phyloP scores from a whole-genome alignment of 2,888 invertebrate species.

The Athetis lepigone region DNA sequence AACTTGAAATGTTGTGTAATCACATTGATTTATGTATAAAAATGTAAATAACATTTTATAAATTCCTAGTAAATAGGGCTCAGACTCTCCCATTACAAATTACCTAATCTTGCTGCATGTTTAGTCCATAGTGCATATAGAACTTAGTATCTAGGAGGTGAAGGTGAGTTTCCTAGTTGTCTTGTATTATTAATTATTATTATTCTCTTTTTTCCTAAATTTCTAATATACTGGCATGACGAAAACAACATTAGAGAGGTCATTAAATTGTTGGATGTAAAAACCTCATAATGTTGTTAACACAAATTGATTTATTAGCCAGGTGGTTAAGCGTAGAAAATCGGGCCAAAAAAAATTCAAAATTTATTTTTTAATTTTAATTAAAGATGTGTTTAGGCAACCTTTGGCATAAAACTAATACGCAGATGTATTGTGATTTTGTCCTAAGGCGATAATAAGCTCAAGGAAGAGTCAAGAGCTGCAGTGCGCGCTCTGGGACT shows the following conservation, averaged over 20 bases:
- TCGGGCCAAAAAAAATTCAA: slow-evolving; percentile 14
- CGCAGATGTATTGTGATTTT: slow-evolving; percentile 78
- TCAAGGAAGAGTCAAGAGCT: slow-evolving; percentile 94
- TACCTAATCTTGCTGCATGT: slow-evolving; percentile 40
- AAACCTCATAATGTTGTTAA: slow-evolving; percentile 33
- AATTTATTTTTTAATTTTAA: slow-evolving; percentile 19
- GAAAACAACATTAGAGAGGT: slow-evolving; percentile 31
- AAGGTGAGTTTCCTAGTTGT: slow-evolving; percentile 54
- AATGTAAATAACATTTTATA: slow-evolving; percentile 18
- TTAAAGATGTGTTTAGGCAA: slow-evolving; percentile 22
- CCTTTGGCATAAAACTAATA: slow-evolving; percentile 64
- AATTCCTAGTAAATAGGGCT: slow-evolving; percentile 8
- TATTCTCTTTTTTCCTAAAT: slow-evolving; percentile 33
- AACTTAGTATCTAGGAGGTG: slow-evolving; percentile 48
- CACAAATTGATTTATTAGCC: slow-evolving; percentile 57
- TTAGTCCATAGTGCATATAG: slow-evolving; percentile 49
- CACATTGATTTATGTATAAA: not conserved
- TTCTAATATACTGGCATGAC: slow-evolving; percentile 47
- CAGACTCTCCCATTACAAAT: slow-evolving; percentile 44
- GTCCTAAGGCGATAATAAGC: slow-evolving; percentile 93
- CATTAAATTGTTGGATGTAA: not conserved
- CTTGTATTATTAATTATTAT: slow-evolving; percentile 27
- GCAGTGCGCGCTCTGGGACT: slow-evolving; percentile 95
- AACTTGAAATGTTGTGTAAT: not conserved
- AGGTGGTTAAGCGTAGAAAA: slow-evolving; percentile 49